phyloP scores from a whole-genome alignment of 1,140 invertebrate genomes.

The Bemisia tabaci region DNA sequence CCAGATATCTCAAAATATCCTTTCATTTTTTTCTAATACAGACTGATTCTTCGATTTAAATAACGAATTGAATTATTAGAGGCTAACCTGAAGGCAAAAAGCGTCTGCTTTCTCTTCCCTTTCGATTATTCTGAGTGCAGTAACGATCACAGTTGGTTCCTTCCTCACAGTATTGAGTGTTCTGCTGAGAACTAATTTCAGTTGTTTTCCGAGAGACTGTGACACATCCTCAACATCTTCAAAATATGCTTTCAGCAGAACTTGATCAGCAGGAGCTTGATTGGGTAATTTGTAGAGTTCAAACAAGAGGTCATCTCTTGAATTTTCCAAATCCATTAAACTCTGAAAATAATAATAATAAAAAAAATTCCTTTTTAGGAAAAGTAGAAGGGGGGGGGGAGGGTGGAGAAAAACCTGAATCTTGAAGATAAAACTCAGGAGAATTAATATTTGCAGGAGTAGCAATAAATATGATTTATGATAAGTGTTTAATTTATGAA shows the following conservation, averaged over 20 bases:
- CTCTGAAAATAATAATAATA: no score
- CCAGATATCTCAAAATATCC: no score
- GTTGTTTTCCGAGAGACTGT: conserved; percentile 76
- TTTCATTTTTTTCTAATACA: no score
- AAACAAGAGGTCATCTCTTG: conserved; percentile 85
- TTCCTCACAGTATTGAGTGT: conserved; percentile 88
- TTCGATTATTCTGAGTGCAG: conserved; percentile 89
- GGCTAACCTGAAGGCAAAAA: conserved; percentile 56
- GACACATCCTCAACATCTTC: conserved; percentile 86
- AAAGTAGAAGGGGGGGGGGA: no score
- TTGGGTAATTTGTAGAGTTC: conserved; percentile 89
- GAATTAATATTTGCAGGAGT: no score
- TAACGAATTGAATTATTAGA: no score
- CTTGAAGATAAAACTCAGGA: no score
- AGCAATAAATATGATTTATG: no score
- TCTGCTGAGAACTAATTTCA: conserved; percentile 74
- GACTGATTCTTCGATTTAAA: no score
- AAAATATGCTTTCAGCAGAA: conserved; percentile 88
- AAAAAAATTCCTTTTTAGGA: no score
- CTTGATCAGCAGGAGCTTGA: conserved; percentile 77
- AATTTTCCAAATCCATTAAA: conserved; percentile 89
- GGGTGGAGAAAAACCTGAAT: no score
- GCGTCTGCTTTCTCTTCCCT: conserved; percentile 86
- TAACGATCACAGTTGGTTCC: conserved; percentile 92
- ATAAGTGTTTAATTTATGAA: no score